A percentile compares a stretch with the other conserved stretches of the same genome.
Evolutionary conservation across 2,113 vertebrate genomes (phyloP).

Genomic region (Entomyzon cyanotis): DNA sequence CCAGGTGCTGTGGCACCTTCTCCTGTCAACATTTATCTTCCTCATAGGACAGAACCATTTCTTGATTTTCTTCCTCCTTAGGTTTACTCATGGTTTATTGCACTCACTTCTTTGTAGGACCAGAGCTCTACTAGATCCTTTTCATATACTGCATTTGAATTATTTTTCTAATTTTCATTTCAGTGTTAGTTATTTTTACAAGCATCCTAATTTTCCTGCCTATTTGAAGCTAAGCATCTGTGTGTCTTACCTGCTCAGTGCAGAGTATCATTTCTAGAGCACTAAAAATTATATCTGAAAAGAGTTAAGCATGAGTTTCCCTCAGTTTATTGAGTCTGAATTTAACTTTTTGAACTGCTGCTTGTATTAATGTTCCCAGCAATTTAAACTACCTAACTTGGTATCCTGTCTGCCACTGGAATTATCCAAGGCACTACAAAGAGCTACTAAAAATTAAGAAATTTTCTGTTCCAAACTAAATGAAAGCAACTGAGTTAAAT

Average conservation of each 20-base stretch:
- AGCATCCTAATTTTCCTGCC: neutral
- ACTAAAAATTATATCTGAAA: neutral
- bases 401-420: neutral
- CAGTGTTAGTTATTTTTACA: neutral
- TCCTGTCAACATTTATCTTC: neutral
- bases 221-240: neutral
- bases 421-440: neutral
- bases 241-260: neutral
- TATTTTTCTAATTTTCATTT: neutral
- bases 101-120: neutral
- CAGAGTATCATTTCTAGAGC: neutral
- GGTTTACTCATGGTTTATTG: neutral
- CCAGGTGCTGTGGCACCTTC: neutral
- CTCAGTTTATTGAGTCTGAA: neutral
- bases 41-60: neutral
- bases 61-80: neutral
- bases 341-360: neutral
- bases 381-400: neutral
- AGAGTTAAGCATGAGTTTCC: neutral
- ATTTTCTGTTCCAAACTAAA: neutral
- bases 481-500: neutral
- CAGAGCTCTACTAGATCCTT: neutral
- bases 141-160: rapidly evolving
- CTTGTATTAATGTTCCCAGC: neutral
- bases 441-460: neutral